Conservation (phyloP, 2,113 vertebrate genomes). For the Sander lucioperca region DNA sequence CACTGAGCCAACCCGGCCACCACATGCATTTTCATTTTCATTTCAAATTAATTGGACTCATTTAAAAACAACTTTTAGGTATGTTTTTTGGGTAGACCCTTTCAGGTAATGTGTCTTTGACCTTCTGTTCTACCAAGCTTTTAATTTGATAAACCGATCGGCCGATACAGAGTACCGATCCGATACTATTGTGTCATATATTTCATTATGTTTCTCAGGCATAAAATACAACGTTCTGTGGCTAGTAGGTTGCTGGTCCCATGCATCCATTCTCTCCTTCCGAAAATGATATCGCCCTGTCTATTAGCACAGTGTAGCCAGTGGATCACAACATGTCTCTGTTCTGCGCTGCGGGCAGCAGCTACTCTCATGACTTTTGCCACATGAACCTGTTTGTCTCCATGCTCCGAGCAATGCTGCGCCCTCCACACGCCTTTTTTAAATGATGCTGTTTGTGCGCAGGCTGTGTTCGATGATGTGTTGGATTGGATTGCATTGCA, state of each 20-base stretch:
- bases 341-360: not conserved
- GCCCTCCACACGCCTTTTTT: not conserved
- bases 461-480: not conserved
- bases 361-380: not conserved
- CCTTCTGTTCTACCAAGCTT: too few species aligned
- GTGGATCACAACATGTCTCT: not conserved
- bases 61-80: too few species aligned
- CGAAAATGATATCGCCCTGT: not conserved
- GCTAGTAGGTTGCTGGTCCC: not conserved
- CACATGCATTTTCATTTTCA: too few species aligned
- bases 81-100: too few species aligned
- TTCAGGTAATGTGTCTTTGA: too few species aligned
- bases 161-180: too few species aligned
- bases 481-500: not conserved
- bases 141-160: too few species aligned
- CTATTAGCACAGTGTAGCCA: not conserved
- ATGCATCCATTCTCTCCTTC: not conserved
- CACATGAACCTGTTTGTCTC: constrained; percentile 59
- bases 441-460: not conserved
- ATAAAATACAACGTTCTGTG: not conserved
- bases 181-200: too few species aligned
- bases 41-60: too few species aligned
- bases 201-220: not conserved
- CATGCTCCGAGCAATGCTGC: not conserved
- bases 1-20: too few species aligned